Base-by-base conservation (phyloP, 1,140 invertebrate genomes). In the Papilio aristodemus region DNA sequence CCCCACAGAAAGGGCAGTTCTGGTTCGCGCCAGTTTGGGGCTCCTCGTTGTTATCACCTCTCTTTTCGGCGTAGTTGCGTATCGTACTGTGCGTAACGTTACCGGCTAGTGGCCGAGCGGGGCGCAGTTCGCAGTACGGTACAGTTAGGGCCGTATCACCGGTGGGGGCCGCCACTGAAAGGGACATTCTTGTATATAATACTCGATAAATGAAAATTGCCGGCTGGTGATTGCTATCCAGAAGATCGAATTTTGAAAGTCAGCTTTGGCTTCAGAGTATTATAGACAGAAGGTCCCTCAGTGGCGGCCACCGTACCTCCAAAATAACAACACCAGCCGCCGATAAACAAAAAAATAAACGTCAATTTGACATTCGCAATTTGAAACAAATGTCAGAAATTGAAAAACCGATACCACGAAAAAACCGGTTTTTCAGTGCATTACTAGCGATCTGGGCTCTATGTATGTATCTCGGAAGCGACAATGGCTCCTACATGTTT, bases 151-250 rank as follows among this genome's bases (percentile, higher is more conserved):
- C 10, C 22, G 60, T 63, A 38, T 63, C 67, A 39, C 60, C 70
- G 64, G 32, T 57, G 22, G 71, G 70, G 38, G 39, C 59, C 39
- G 75, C 71, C 72, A 74, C 87, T 90, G 87, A 70, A 90, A 89
- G 83, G 81, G 81, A 90, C 80, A 82, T 77, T 83, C 85, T 81
- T 74, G 72, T 75, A 73, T 86, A 81, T 85, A 86, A 89, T 86
- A 89, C 86, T 85, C 74, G 79, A 71, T 71, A 37, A 71, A 64
- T 22, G 66, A 62, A 62, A 60, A 68, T 70, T 72, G 46, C 64
- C 67, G 70, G 78, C 77, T 76, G 76, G 81, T 76, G 73, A 72
- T 69, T 73, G 54, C 77, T 90, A 86, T 81, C 84, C 72, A 71
- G 85, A 83, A 81, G 83, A 87, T 86, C 85, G 79, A 76, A 67